Percentiles rank a stretch among this genome's conserved stretches.
Evolutionary conservation across 2,888 invertebrate genomes (phyloP).

Genomic region (Empis stercorea): DNA sequence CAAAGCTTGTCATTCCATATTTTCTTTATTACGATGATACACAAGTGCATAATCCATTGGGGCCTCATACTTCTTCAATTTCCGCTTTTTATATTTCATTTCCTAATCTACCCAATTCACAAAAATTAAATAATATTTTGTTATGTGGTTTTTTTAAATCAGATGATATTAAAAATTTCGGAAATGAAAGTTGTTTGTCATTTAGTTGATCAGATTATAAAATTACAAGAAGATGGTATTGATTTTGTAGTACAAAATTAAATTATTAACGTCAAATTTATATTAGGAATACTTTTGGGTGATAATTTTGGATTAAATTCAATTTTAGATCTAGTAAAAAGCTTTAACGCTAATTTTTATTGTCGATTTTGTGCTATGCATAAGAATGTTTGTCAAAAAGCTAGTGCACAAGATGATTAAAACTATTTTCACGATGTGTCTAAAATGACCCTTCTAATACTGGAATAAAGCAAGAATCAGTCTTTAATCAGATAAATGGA

Average conservation of each 20-base stretch:
- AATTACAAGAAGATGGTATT: constrained; percentile 15
- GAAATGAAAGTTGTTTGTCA: constrained; percentile 15
- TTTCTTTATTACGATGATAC: no score
- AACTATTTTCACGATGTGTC: no score
- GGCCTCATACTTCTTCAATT: no score
- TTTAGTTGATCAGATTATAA: constrained; percentile 15
- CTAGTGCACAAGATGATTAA: constrained; percentile 8
- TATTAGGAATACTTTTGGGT: constrained; percentile 5
- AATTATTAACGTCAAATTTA: constrained; percentile 6
- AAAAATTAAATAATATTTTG: constrained; percentile 11
- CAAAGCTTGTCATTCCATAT: no score
- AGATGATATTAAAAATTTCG: constrained; percentile 15
- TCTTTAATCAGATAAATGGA: constrained; percentile 13
- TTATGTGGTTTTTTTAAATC: constrained; percentile 15
- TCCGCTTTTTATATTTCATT: no score
- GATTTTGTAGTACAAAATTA: constrained; percentile 7
- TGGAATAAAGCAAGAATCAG: constrained; percentile 15
- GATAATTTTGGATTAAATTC: constrained; percentile 7
- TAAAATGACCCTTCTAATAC: constrained; percentile 2
- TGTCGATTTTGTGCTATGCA: constrained; percentile 17
- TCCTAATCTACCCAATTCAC: no score
- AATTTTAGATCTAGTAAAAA: constrained; percentile 2
- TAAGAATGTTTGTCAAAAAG: constrained; percentile 7
- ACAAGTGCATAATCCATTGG: no score
- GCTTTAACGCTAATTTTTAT: constrained; percentile 14